These are phyloP conservation scores for Tipula confusa DNA, from an alignment of 2,888 invertebrate species.

Conservation along the genomic window DNA sequence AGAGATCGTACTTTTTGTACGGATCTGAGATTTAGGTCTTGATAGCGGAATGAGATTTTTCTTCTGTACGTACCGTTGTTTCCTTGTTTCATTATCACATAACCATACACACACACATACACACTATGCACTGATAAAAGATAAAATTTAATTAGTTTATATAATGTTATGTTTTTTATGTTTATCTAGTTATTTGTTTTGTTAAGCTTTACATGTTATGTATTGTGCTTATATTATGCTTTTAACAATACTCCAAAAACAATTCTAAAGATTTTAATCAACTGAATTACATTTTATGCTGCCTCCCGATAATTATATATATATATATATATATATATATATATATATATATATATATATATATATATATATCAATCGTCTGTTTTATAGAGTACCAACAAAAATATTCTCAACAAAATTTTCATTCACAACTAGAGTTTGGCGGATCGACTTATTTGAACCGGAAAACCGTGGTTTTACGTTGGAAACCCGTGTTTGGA, in stretches of 20 bases:
- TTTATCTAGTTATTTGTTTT: background rate
- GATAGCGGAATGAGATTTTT: background rate
- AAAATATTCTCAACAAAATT: too few species aligned
- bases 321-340: background rate
- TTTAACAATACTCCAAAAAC: background rate
- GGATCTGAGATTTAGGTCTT: background rate
- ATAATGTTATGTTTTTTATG: background rate
- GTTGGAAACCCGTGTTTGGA: too few species aligned
- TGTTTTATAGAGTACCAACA: too few species aligned
- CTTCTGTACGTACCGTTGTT: background rate
- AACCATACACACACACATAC: background rate
- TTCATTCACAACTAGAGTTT: too few species aligned
- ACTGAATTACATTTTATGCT: background rate
- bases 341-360: too few species aligned
- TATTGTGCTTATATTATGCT: background rate
- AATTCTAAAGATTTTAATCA: background rate
- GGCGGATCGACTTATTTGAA: too few species aligned
- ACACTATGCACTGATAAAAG: background rate
- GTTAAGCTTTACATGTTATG: background rate
- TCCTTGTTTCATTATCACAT: background rate
- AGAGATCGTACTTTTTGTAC: background rate
- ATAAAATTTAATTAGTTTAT: conserved; percentile 3
- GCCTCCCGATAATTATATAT: background rate
- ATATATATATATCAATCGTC: too few species aligned
- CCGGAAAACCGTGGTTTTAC: too few species aligned